These are phyloP conservation scores for zebrafish (Danio rerio) DNA, from an alignment of 2,113 vertebrate genomes.

Conservation along the genomic window GRCz12tu NC_133179.1:3599001-3599500, in stretches of 20 bases:
- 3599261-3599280: background rate
- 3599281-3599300: background rate
- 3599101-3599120: background rate
- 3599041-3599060: background rate
- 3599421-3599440: too few relatives aligned
- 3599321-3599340: too few relatives aligned
- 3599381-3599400: too few relatives aligned
- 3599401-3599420: too few relatives aligned
- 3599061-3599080: background rate
- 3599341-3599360: too few relatives aligned
- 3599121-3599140: background rate
- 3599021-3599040: constrained; percentile 23
- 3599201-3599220: background rate
- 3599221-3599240: background rate
- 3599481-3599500: too few relatives aligned
- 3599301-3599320: background rate
- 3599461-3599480: too few relatives aligned
- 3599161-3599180: constrained; percentile 29
- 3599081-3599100: constrained; percentile 10
- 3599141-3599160: background rate
- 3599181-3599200: background rate
- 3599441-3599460: too few relatives aligned
- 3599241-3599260: background rate
- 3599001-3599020: constrained; percentile 25
- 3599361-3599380: too few relatives aligned